phyloP scores from a whole-genome alignment of 1,140 invertebrate species.

The Musca vetustissima region DNA sequence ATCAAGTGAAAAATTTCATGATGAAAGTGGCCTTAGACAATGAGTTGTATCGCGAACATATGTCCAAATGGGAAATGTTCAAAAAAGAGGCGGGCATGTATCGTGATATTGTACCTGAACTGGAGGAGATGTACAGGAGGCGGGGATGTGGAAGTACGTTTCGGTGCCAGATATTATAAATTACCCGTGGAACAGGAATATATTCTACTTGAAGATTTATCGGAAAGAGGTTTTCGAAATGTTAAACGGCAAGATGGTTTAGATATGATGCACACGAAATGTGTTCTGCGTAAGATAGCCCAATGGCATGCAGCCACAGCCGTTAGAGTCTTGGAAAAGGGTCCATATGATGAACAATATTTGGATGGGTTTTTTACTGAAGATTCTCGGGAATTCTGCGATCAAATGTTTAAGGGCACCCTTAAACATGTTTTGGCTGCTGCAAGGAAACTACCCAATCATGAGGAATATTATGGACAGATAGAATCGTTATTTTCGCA shows the following conservation, averaged over 20 bases:
- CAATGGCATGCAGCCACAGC: conserved; percentile 59
- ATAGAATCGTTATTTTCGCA: conserved; percentile 29
- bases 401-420: conserved; percentile 32
- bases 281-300: conserved; percentile 59
- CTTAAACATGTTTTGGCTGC: conserved; percentile 32
- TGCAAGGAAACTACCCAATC: conserved; percentile 30
- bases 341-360: conserved; percentile 31
- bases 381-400: conserved; percentile 29
- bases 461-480: conserved; percentile 36
- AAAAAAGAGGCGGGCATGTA: conserved; percentile 35
- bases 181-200: conserved; percentile 25
- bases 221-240: conserved; percentile 59
- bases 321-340: conserved; percentile 28
- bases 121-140: conserved; percentile 44
- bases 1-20: conserved; percentile 34
- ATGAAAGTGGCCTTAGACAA: conserved; percentile 44
- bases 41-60: conserved; percentile 32
- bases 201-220: conserved; percentile 59
- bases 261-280: conserved; percentile 56
- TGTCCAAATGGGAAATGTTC: conserved; percentile 39
- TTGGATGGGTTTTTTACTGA: conserved; percentile 34
- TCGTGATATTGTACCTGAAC: conserved; percentile 32
- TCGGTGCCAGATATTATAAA: conserved; percentile 35
- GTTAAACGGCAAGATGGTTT: conserved; percentile 59
- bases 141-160: conserved; percentile 35